phyloP scores from a whole-genome alignment of 2,797 vertebrate species.

The Scleropages formosus region DNA sequence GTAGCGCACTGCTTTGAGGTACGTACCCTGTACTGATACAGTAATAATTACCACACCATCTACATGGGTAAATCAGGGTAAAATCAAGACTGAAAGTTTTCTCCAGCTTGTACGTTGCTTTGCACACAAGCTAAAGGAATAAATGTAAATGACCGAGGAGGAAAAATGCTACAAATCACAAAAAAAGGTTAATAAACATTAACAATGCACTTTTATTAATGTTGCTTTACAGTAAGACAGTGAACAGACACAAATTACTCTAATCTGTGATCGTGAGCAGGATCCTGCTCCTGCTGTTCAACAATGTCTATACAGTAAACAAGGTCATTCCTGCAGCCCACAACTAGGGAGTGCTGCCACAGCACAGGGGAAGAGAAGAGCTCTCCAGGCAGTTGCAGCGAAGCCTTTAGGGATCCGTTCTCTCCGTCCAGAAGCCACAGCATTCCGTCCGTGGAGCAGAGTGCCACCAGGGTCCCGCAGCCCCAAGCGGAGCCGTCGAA shows the following conservation, averaged over 20 bases:
- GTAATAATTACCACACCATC: too few species aligned
- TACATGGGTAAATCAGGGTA: too few species aligned
- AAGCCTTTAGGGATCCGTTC: constrained; percentile 63
- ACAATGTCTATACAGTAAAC: constrained; percentile 85
- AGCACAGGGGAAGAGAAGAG: constrained; percentile 89
- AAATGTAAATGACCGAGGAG: too few species aligned
- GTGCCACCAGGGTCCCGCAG: constrained; percentile 63
- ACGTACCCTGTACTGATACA: too few species aligned
- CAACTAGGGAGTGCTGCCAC: constrained; percentile 69
- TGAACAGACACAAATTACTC: constrained; percentile 7
- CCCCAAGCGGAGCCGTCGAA: constrained; percentile 61
- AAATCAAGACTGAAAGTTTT: too few species aligned
- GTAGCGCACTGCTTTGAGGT: too few species aligned
- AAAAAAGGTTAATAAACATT: too few species aligned
- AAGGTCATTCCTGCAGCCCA: constrained; percentile 91
- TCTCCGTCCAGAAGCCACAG: constrained; percentile 82
- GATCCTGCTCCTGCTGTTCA: constrained; percentile 11
- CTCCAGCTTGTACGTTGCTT: too few species aligned
- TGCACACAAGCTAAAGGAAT: too few species aligned
- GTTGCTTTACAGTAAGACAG: neutral
- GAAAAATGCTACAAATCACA: too few species aligned
- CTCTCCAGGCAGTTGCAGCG: constrained; percentile 76
- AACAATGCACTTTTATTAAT: neutral
- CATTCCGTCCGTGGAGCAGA: constrained; percentile 84
- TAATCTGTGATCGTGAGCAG: neutral